Evolutionary conservation across 2,888 invertebrate genomes (phyloP).

Genomic region (Diarsia mendica): DNA sequence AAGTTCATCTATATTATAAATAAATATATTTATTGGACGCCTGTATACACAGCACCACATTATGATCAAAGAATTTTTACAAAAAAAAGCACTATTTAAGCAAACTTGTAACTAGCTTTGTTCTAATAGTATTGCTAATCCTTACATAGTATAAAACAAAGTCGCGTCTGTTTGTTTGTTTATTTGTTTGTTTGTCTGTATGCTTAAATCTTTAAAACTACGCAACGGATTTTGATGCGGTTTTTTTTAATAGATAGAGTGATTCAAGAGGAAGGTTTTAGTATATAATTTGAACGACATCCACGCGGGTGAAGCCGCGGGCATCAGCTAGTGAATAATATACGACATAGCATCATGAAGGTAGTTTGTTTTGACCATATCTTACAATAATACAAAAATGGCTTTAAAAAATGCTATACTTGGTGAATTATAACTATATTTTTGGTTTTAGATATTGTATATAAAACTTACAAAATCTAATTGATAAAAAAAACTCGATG

Average conservation of each 20-base stretch:
- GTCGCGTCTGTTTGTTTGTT: no score
- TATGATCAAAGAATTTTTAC: constrained; percentile 4
- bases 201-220: no score
- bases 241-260: no score
- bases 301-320: no score
- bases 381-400: constrained; percentile 32
- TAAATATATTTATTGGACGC: constrained; percentile 55
- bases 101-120: constrained; percentile 25
- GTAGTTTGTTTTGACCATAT: constrained; percentile 35
- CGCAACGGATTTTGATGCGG: no score
- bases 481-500: constrained; percentile 40
- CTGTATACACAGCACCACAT: constrained; percentile 46
- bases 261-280: no score
- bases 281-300: no score
- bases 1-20: background rate
- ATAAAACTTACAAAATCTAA: constrained; percentile 52
- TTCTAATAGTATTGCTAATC: constrained; percentile 14
- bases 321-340: no score
- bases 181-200: no score
- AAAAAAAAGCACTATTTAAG: constrained; percentile 29
- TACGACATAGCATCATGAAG: constrained; percentile 16
- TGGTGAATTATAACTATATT: constrained; percentile 41
- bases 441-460: constrained; percentile 58
- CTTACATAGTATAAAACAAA: no score
- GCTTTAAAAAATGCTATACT: constrained; percentile 39